phyloP scores from a whole-genome alignment of 2,113 vertebrate genomes.

The Baryphthengus martii region DNA sequence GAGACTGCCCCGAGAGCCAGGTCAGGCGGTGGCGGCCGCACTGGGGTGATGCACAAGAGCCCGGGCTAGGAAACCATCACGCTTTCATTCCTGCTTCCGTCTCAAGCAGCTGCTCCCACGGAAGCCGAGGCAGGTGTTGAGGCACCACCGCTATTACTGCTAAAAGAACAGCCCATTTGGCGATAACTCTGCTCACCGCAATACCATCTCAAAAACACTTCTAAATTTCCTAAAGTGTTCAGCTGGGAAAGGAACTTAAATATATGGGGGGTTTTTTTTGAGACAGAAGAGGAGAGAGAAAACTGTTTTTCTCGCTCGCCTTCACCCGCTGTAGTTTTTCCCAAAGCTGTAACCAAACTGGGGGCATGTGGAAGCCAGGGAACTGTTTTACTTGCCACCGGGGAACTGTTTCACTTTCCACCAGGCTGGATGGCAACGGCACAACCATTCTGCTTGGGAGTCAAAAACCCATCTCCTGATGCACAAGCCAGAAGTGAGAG shows the following conservation, averaged over 20 bases:
- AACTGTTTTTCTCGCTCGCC: background rate
- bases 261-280: background rate
- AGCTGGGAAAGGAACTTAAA: conserved; percentile 63
- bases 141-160: conserved; percentile 20
- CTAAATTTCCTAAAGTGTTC: conserved; percentile 64
- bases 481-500: background rate
- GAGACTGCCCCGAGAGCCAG: background rate
- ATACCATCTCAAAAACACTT: conserved; percentile 34
- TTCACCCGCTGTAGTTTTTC: background rate
- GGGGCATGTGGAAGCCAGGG: background rate
- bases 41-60: background rate
- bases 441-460: rapidly evolving
- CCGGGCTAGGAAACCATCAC: conserved; percentile 18
- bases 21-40: background rate
- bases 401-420: background rate
- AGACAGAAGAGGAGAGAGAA: background rate
- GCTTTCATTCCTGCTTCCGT: conserved; percentile 29
- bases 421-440: background rate
- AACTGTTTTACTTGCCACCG: background rate
- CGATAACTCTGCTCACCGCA: conserved; percentile 42
- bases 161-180: conserved; percentile 34
- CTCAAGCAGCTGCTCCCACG: conserved; percentile 65
- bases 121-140: conserved; percentile 58
- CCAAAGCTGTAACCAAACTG: background rate
- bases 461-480: background rate